These are phyloP conservation scores for Rhinella marina DNA, from an alignment of 2,797 vertebrate genomes.

Conservation along the genomic window DNA sequence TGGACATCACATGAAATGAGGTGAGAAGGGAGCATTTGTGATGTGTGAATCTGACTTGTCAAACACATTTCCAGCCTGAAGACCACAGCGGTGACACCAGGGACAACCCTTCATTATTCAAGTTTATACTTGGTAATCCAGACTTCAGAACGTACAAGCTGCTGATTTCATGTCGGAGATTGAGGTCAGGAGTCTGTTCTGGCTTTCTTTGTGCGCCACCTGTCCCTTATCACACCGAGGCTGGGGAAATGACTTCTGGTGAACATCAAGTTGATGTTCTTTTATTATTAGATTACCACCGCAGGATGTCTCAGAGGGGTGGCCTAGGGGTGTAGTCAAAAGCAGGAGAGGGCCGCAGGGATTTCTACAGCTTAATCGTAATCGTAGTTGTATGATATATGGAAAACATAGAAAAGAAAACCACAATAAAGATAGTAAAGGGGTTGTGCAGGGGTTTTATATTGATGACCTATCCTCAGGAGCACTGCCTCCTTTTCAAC, in stretches of 20 bases:
- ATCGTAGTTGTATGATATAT: too few species aligned
- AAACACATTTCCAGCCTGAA: not conserved
- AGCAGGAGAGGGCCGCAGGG: too few species aligned
- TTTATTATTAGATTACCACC: not conserved
- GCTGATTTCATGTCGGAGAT: slow-evolving; percentile 14
- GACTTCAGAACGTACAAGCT: not conserved
- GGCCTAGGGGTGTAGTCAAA: not conserved
- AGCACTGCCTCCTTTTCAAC: too few species aligned
- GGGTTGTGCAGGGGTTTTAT: too few species aligned
- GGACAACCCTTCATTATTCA: slow-evolving; percentile 15
- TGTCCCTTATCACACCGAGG: not conserved
- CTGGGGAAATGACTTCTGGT: not conserved
- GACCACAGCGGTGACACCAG: not conserved
- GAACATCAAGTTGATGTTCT: not conserved
- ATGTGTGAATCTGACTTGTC: not conserved
- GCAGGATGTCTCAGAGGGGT: not conserved
- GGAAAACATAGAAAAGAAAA: too few species aligned
- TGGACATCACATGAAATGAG: not conserved
- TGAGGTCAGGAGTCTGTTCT: slow-evolving; percentile 26
- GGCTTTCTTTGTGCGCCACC: not conserved
- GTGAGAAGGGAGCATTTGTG: not conserved
- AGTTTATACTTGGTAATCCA: slow-evolving; percentile 19
- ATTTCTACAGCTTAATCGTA: not conserved
- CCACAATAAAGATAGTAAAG: too few species aligned
- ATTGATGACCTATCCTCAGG: too few species aligned